Percentiles rank a stretch among this genome's conserved stretches.
Conservation (phyloP, 2,888 invertebrate genomes). For the Drosophila pullipes region DNA sequence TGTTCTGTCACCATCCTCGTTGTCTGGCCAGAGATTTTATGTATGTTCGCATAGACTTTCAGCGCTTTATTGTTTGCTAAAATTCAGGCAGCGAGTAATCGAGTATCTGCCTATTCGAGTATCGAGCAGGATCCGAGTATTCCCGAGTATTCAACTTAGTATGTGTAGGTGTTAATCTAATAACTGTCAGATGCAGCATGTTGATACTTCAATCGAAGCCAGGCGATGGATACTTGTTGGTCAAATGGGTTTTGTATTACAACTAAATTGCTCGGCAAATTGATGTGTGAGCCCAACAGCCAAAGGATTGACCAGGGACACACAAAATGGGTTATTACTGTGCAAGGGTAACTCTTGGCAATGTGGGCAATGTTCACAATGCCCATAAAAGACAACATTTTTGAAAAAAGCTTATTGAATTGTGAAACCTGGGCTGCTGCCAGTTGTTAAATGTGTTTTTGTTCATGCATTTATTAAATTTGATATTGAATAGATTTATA, state of each 20-base stretch:
- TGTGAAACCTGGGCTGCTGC: not conserved
- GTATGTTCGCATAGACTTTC: constrained; percentile 70
- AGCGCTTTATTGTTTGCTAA: constrained; percentile 78
- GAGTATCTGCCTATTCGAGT: constrained; percentile 46
- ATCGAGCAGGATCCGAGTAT: constrained; percentile 7
- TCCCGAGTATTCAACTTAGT: not conserved
- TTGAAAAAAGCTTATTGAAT: not conserved
- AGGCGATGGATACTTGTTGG: constrained; percentile 30
- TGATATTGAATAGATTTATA: not conserved
- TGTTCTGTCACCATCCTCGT: constrained; percentile 45
- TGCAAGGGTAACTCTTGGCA: not conserved
- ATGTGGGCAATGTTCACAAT: not conserved
- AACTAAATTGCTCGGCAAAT: constrained; percentile 52
- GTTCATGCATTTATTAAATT: not conserved
- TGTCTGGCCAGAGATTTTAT: constrained; percentile 77
- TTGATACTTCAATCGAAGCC: constrained; percentile 45
- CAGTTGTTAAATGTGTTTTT: not conserved
- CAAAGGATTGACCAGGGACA: not conserved
- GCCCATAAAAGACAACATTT: not conserved
- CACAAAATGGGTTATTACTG: not conserved
- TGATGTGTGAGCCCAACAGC: constrained; percentile 31
- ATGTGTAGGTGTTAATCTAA: constrained; percentile 76
- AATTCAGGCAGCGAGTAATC: constrained; percentile 67
- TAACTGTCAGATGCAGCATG: constrained; percentile 78
- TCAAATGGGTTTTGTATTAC: constrained; percentile 39